Evolutionary conservation across 2,113 vertebrate genomes (phyloP), one percentile per base, ranked within the genome.

Genomic region (Bostrychus sinensis): DNA sequence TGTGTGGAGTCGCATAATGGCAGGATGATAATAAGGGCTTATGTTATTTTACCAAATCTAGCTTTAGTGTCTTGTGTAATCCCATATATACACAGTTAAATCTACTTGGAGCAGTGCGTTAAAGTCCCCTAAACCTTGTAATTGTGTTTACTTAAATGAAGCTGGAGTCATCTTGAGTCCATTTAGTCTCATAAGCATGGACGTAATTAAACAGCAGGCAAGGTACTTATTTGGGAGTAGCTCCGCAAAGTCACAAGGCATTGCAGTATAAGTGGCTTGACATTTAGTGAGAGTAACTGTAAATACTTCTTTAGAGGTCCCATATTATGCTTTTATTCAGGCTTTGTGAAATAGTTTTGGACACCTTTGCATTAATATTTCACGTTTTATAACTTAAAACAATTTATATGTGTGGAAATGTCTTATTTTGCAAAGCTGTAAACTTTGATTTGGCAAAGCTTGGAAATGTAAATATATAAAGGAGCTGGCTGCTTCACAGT

Each of bases 131-230:
- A 65, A 82, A 81, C 79, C 64, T 79, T 78, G 36, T 75, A 81
- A 88, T 45, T 83, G 78, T 82, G 80, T 56, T 75, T 78, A 68
- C 20, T 62, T 56, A 78, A 83, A 82, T 80, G 71, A 70, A 79
- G 80, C 56, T 68, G 70, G 61, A 69, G 71, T 78, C 87, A 92
- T 92, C 90, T 92, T 93, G 91, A 92, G 88, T 75, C 85, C 83
- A 93, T 94, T 93, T 92, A 90, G 75, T 80, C 78, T 78, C 69
- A 48, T 69, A 43, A 78, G 60, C 81, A 79, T 23, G 61, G 65
- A 53, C 75, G 56, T 84, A 84, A 89, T 86, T 84, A 85, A 89
- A 86, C 70, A 30, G 75, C 17, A 77, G 66, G 61, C 64, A 74
- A 81, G 68, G 77, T 65, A 72, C 72, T 78, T 42, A 66, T 87